A percentile compares a stretch with the other conserved stretches of the same genome.
Conservation (phyloP, 2,113 vertebrate species). For the Hemiprocne comata region DNA sequence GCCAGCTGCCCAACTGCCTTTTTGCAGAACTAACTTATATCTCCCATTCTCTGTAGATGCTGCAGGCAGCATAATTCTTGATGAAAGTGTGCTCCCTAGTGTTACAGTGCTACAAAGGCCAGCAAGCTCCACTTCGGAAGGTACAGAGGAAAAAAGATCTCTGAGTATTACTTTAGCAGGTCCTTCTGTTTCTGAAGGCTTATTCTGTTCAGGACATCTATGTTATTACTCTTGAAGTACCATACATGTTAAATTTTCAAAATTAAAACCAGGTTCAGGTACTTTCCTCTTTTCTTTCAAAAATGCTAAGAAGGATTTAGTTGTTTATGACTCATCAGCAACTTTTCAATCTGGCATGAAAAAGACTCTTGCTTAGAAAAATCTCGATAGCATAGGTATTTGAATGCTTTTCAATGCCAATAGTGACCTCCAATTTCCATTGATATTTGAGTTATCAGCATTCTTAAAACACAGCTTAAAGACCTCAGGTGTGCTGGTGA, state of each 20-base stretch:
- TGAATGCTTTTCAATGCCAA: background rate
- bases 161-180: background rate
- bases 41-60: background rate
- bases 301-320: background rate
- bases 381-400: background rate
- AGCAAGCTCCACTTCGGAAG: background rate
- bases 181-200: background rate
- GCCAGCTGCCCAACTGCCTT: constrained; percentile 23
- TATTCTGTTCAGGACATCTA: background rate
- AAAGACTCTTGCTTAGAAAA: background rate
- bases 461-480: background rate
- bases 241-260: background rate
- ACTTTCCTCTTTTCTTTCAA: background rate
- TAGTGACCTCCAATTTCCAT: background rate
- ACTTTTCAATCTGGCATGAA: background rate
- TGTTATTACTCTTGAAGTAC: background rate
- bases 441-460: background rate
- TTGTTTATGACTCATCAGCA: background rate
- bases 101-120: constrained; percentile 56
- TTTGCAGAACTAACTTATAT: constrained; percentile 8
- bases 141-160: background rate
- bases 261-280: background rate
- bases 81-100: constrained; percentile 82
- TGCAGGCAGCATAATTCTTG: constrained; percentile 68
- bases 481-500: background rate